Evolutionary conservation across 1,140 invertebrate genomes (phyloP), one percentile per base, ranked within the genome.

Genomic region (Branchinecta lynchi): DNA sequence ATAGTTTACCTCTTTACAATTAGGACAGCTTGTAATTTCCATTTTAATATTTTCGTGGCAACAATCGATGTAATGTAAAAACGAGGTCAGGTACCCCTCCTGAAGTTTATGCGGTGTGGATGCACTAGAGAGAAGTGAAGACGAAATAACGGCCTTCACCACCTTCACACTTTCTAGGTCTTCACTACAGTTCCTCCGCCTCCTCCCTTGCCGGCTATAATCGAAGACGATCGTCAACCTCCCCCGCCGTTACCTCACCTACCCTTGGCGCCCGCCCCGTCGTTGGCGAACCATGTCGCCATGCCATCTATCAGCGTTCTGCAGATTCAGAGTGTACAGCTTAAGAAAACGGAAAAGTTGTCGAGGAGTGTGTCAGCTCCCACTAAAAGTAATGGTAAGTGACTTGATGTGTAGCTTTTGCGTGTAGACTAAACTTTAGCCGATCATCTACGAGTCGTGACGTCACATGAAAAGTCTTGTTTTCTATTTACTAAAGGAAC

Each of bases 271-370:
- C 70, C 51, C 43, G 44, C 67, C 44, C 69, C 65, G 15, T 70
- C 66, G 7, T 69, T 71, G 75, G 76, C 71, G 77, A 68, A 60
- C 68, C 69, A 45, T 67, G 88, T 88, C 76, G 89, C 88, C 0
- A 77, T 92, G 3, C 86, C 88, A 0, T 86, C 88, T 8, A 91
- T 93, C 75, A 92, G 89, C 74, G 89, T 89, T 71, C 88, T 90
- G 67, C 89, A 93, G 75, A 80, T 93, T 32, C 87, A 89, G 71
- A 89, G 89, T 69, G 89, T 93, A 0, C 85, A 87, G 74, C 80
- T 93, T 44, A 83, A 88, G 68, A 84, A 86, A 72, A 90, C 87
- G 9, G 84, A 87, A 72, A 86, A 88, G 77, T 82, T 86, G 68
- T 83, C 85, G 0, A 90, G 90, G 77, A 89, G 88, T 0, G 84